phyloP scores from a whole-genome alignment of 2,113 vertebrate genomes.

The Myrmecobius fasciatus region DNA sequence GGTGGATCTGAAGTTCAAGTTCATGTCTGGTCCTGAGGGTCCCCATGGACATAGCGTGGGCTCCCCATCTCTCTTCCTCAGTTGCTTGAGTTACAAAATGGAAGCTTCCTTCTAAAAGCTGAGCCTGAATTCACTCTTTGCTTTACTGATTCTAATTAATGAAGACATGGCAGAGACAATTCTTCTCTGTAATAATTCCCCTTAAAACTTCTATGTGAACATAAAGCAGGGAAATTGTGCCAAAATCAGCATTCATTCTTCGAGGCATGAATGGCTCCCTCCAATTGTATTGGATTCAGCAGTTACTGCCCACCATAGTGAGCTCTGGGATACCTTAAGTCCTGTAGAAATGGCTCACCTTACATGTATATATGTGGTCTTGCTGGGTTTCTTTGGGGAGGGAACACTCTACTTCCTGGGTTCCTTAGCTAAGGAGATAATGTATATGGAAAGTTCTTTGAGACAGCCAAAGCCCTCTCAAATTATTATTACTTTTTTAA shows the following conservation, averaged over 20 bases:
- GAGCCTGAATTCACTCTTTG: not conserved
- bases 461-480: constrained; percentile 37
- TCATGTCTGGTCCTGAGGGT: not conserved
- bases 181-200: not conserved
- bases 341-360: constrained; percentile 48
- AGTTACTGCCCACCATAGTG: constrained; percentile 16
- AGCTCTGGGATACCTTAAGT: constrained; percentile 66
- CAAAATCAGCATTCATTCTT: not conserved
- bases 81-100: not conserved
- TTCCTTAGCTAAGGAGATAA: constrained; percentile 60
- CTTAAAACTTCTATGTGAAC: not conserved
- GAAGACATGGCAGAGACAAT: not conserved
- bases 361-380: not conserved
- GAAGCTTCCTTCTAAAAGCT: not conserved
- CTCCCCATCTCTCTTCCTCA: not conserved
- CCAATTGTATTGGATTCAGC: not conserved
- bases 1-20: not conserved
- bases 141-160: not conserved
- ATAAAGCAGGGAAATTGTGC: not conserved
- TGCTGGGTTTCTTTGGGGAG: constrained; percentile 32
- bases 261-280: constrained; percentile 41
- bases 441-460: constrained; percentile 46
- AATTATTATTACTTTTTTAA: not conserved
- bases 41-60: not conserved
- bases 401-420: constrained; percentile 33